Conservation (phyloP, 2,888 invertebrate genomes). For the Tigriopus californicus region DNA sequence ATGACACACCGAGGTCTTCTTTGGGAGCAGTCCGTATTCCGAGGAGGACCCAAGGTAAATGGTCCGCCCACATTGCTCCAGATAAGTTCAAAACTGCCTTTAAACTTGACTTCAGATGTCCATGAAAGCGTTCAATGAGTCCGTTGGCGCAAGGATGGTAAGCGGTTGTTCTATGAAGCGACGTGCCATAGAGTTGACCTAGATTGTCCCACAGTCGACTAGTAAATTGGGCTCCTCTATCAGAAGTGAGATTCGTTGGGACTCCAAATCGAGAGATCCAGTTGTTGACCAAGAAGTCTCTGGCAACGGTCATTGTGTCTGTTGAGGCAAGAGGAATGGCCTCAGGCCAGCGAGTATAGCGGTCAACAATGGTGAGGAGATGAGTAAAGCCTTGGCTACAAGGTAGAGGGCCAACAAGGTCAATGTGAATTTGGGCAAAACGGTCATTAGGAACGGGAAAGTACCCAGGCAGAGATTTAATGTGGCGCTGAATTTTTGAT, state of each 20-base stretch:
- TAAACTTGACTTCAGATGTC: too few species aligned
- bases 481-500: conserved; percentile 17
- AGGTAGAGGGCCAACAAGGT: conserved; percentile 19
- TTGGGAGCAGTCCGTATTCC: too few species aligned
- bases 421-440: conserved; percentile 19
- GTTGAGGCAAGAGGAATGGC: conserved; percentile 20
- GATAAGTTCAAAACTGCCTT: too few species aligned
- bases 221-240: conserved; percentile 20
- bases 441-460: conserved; percentile 17
- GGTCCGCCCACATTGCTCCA: too few species aligned
- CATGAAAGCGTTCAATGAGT: too few species aligned
- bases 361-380: conserved; percentile 18
- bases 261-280: conserved; percentile 21
- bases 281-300: conserved; percentile 16
- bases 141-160: conserved; percentile 4
- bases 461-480: conserved; percentile 9
- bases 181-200: background rate
- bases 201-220: conserved; percentile 16
- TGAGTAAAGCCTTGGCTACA: conserved; percentile 9
- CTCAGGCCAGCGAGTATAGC: conserved; percentile 19
- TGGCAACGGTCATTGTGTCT: conserved; percentile 17
- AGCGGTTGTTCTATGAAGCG: background rate
- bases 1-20: too few species aligned
- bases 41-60: too few species aligned
- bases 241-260: conserved; percentile 20